Evolutionary conservation across 37 sponge, comb jelly and placozoan species (phyloP).

Genomic region (Cladorhizidae sp.): DNA sequence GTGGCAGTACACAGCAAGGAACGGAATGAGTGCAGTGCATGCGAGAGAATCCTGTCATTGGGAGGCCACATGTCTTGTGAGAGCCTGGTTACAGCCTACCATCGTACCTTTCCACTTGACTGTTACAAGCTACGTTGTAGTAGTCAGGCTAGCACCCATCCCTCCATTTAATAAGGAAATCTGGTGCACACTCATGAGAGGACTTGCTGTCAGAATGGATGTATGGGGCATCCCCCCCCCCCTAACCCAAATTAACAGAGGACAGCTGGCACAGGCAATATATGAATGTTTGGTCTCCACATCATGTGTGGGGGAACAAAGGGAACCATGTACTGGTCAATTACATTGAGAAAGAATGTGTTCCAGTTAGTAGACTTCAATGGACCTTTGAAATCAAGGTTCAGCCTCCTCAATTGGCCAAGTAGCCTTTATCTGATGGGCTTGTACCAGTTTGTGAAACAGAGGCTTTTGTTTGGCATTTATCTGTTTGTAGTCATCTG

Average conservation of each 20-base stretch:
- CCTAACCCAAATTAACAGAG: no score
- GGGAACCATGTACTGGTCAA: neutral
- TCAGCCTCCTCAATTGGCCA: neutral
- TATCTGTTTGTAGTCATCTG: neutral
- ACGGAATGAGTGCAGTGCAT: conserved; percentile 13
- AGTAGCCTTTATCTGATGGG: neutral
- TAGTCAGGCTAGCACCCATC: neutral
- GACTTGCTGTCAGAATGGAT: conserved; percentile 10
- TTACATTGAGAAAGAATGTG: conserved; percentile 2
- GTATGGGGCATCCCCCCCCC: neutral
- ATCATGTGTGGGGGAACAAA: neutral
- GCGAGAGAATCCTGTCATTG: neutral
- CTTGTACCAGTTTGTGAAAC: neutral
- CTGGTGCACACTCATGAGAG: conserved; percentile 4
- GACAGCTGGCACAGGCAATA: neutral
- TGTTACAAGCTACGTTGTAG: conserved; percentile 11
- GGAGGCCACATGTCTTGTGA: neutral
- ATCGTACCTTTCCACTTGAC: conserved; percentile 10
- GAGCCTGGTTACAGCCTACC: conserved; percentile 6
- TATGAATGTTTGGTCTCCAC: neutral
- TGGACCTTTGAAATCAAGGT: conserved; percentile 19
- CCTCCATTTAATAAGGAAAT: neutral
- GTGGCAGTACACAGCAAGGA: neutral
- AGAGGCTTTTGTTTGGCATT: conserved; percentile 1
- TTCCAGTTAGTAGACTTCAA: neutral